Conservation (phyloP, 2,113 vertebrate genomes). For the Nycticryphes semicollaris region DNA sequence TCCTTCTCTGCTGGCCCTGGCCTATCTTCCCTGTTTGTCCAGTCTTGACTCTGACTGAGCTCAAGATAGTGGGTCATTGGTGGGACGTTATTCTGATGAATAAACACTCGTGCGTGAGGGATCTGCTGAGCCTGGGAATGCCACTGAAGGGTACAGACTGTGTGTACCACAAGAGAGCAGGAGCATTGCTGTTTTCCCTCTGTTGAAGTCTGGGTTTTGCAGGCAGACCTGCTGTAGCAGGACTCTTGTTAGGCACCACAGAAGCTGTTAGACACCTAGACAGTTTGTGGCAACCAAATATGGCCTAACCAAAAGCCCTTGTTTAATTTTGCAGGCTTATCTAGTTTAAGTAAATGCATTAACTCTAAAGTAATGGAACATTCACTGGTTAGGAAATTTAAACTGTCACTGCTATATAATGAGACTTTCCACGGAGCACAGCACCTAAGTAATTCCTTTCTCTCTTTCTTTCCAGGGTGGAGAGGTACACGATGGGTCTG, state of each 20-base stretch:
- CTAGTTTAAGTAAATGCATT: neutral
- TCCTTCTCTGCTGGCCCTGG: too few species aligned
- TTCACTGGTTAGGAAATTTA: neutral
- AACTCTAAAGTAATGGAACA: neutral
- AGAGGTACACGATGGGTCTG: conserved; percentile 93
- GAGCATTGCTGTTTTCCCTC: neutral
- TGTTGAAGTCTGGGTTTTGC: neutral
- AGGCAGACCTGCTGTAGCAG: neutral
- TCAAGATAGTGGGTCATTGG: neutral
- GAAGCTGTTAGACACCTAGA: neutral
- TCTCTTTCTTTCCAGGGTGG: conserved; percentile 82
- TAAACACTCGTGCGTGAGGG: neutral
- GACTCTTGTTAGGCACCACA: neutral
- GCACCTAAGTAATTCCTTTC: neutral
- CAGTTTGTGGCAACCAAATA: neutral
- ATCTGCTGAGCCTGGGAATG: neutral
- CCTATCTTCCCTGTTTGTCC: neutral
- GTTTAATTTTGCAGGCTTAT: neutral
- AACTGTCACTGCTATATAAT: neutral
- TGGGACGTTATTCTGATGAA: neutral
- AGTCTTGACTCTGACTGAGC: rapidly evolving
- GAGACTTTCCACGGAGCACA: neutral
- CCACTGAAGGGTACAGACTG: neutral
- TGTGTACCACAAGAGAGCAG: neutral
- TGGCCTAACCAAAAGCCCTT: neutral